Evolutionary conservation across 2,888 invertebrate species (phyloP), one percentile per base, ranked within the genome.

Genomic region (Sepiola atlantica): DNA sequence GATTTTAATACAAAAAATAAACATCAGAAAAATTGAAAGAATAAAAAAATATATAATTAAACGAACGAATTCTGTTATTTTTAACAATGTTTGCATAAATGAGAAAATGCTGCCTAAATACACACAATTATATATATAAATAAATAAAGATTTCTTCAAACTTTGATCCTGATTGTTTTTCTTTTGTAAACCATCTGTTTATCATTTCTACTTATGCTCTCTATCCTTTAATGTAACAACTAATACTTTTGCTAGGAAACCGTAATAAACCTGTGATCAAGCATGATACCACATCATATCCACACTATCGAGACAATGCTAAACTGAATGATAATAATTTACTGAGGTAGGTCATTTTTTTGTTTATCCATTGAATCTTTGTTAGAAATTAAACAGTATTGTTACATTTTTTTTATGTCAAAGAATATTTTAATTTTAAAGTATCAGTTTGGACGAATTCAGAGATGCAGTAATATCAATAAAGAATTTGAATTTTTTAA

Each of bases 281-380:
- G 77, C n/a, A n/a, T n/a, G 77, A 77, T 77, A 77, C 77, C 77
- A 77, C 77, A 77, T 77, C 77, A 77, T 77, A 32, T 77, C 77
- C 77, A 77, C 77, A 77, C n/a, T 77, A 77, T 77, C 77, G 77
- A 77, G 77, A 77, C 77, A 77, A 77, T 77, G 77, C n/a, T 77
- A 77, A 77, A 77, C n/a, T 77, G n/a, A 77, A n/a, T 77, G 77
- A 77, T 77, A 77, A 77, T 77, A 77, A 77, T 77, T 77, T 77
- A 77, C 77, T 77, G 21, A 77, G 77, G 77, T 77, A 77, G n/a
- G 77, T 77, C n/a, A n/a, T 77, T 77, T 77, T 77, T 28, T 28
- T 28, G 14, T 28, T n/a, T 32, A n/a, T 77, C n/a, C 6, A 21
- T 57, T 77, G 16, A 77, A 32, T 0, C 3, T n/a, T 77, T 77